These are phyloP conservation scores for Phaethon lepturus DNA, from an alignment of 2,113 vertebrate genomes.

Conservation along the genomic window DNA sequence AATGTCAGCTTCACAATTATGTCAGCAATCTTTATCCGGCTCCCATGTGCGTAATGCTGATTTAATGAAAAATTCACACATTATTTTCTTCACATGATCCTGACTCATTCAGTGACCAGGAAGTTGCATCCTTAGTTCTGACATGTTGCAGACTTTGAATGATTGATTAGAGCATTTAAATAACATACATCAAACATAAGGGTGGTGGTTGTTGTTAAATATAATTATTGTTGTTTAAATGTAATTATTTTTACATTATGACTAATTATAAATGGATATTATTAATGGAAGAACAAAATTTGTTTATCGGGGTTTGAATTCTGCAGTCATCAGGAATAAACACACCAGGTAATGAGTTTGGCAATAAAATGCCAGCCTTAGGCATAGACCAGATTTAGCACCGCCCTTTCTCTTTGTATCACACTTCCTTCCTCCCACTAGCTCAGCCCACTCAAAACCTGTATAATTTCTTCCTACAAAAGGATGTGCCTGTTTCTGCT, in stretches of 20 bases:
- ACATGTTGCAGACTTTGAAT: slow-evolving; percentile 14
- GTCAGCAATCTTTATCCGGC: background rate
- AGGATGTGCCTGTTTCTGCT: slow-evolving; percentile 12
- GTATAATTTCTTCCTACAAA: background rate
- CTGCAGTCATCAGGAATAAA: slow-evolving; percentile 11
- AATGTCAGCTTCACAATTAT: background rate
- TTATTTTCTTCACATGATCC: slow-evolving; percentile 5
- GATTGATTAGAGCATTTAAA: background rate
- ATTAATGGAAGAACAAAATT: background rate
- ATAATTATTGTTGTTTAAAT: background rate
- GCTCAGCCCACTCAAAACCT: slow-evolving; percentile 53
- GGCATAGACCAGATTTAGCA: slow-evolving; percentile 38
- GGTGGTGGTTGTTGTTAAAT: background rate
- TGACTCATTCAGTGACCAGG: background rate
- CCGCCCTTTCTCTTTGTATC: slow-evolving; percentile 31
- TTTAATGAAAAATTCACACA: background rate
- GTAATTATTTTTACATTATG: slow-evolving; percentile 24
- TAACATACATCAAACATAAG: background rate
- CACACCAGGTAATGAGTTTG: slow-evolving; percentile 15
- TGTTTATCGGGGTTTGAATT: background rate
- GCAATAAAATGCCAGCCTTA: slow-evolving; percentile 42
- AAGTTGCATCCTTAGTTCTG: slow-evolving; percentile 1
- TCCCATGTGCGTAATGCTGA: background rate
- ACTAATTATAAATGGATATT: slow-evolving; percentile 28
- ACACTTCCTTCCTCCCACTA: slow-evolving; percentile 39